Evolutionary conservation across 2,888 invertebrate species (phyloP), one percentile per base, ranked within the genome.

Genomic region (Hofmannophila pseudospretella): DNA sequence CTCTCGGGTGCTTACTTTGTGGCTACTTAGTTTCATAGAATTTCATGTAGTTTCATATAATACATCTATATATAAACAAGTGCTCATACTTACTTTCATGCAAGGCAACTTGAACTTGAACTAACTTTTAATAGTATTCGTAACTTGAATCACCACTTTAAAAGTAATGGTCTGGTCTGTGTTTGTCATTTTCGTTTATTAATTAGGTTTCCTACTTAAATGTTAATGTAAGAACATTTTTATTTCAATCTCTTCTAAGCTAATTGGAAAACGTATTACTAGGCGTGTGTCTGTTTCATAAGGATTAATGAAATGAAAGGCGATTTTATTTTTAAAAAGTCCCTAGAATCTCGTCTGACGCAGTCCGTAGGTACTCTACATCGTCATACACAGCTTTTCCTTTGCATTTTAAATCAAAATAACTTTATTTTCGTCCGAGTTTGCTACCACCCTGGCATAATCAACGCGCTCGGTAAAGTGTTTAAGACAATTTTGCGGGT

Each of bases 401-500:
- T 74, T 72, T 78, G 71, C 73, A 79, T 81, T 82, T 80, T 78
- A 78, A 80, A 77, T 79, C 69, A 70, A 79, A 81, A 84, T 78
- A 80, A 76, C 73, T 81, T 80, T 70, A 73, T 78, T 80, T 79
- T 75, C 63, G 64, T 64, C 71, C 42, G 67, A 75, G 68, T 79
- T 76, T 72, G 67, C 65, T 52, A 61, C 75, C 70, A 63, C 72
- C 75, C 76, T 74, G 65, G 70, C 73, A 76, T 79, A 81, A 80
- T 81, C 74, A 78, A 74, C 72, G 71, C 63, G 55, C 60, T 56
- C 47, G n/a, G 58, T 67, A 68, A 77, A 79, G 74, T 74, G 76
- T 79, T 81, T 75, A 75, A 76, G 74, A 73, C 66, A 75, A 75
- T 72, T 75, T 81, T 67, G 70, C 56, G 66, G 69, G 54, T 48